These are phyloP conservation scores for Epizoanthus illoricatus DNA, from an alignment of 92 coral and sea anemone genomes.

Conservation along the genomic window DNA sequence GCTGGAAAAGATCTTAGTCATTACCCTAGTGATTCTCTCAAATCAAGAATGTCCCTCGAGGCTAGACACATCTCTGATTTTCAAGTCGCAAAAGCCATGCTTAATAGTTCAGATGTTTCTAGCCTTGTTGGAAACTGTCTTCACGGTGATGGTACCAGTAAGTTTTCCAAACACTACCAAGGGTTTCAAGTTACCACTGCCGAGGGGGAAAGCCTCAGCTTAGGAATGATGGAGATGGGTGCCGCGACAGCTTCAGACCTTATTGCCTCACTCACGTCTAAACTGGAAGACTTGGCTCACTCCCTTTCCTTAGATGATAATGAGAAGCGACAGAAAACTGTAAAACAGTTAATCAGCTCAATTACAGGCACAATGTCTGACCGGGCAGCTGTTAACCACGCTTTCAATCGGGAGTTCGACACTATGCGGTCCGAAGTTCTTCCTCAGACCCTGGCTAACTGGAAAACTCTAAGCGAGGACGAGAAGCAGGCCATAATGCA, in stretches of 20 bases:
- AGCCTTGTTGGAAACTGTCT: neutral
- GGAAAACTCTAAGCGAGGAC: neutral
- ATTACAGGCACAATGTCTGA: neutral
- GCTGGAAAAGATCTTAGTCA: neutral
- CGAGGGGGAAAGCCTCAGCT: neutral
- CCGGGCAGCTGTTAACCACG: slow-evolving; percentile 10
- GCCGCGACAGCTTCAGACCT: slow-evolving; percentile 9
- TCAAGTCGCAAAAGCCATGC: neutral
- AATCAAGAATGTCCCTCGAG: neutral
- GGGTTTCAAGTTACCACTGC: neutral
- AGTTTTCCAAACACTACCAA: neutral
- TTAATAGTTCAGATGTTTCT: neutral
- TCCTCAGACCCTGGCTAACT: neutral
- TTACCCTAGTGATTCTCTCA: no score
- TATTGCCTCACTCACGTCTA: neutral
- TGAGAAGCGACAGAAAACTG: neutral
- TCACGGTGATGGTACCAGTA: neutral
- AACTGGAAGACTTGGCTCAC: neutral
- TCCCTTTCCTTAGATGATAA: neutral
- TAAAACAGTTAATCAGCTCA: neutral
- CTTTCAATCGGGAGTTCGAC: slow-evolving; percentile 3
- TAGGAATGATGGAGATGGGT: slow-evolving; percentile 12
- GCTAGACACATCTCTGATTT: neutral
- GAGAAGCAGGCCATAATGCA: slow-evolving; percentile 1
- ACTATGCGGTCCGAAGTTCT: neutral